phyloP scores from a whole-genome alignment of 2,797 vertebrate species.

The Argya squamiceps region DNA sequence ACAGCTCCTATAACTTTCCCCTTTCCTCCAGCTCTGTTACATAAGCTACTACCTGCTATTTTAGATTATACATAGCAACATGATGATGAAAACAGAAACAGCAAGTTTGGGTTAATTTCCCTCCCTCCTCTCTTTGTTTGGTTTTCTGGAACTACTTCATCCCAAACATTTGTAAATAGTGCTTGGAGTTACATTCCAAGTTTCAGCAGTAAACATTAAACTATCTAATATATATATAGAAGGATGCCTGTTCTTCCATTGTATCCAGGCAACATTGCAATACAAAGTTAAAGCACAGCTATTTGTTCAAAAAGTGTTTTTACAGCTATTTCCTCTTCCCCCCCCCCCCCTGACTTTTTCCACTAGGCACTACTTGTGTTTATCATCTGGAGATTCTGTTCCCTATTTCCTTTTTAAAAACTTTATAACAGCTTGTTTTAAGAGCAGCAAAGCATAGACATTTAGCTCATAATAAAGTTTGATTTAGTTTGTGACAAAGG shows the following conservation, averaged over 20 bases:
- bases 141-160: constrained; percentile 58
- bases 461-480: background rate
- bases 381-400: constrained; percentile 41
- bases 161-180: constrained; percentile 68
- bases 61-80: constrained; percentile 41
- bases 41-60: background rate
- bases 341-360: background rate
- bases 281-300: constrained; percentile 55
- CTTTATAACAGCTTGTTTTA: background rate
- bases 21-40: background rate
- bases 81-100: constrained; percentile 32
- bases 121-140: constrained; percentile 50
- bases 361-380: constrained; percentile 16
- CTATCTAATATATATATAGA: constrained; percentile 62
- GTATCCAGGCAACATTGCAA: constrained; percentile 66
- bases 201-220: constrained; percentile 61
- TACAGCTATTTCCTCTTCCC: constrained; percentile 56
- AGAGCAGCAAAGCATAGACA: background rate
- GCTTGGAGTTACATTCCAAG: constrained; percentile 51
- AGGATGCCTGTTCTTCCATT: constrained; percentile 32
- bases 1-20: background rate
- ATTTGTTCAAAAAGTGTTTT: constrained; percentile 68
- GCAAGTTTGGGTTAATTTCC: constrained; percentile 1
- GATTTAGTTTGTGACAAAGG: background rate
- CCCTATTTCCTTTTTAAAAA: constrained; percentile 9